phyloP scores from a whole-genome alignment of 2,113 vertebrate species.

The Chaetops frenatus region DNA sequence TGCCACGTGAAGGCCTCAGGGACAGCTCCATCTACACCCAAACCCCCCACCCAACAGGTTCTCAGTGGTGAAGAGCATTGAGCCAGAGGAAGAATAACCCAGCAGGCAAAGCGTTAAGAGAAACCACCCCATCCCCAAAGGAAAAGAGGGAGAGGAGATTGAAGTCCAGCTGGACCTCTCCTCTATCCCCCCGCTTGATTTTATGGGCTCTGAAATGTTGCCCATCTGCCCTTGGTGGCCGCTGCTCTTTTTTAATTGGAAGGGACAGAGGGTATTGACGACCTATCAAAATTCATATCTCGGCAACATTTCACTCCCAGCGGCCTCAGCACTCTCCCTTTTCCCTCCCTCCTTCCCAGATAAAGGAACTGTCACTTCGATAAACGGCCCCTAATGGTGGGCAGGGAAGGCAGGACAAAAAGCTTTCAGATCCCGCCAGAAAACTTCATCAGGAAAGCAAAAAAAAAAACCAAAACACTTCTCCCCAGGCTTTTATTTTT shows the following conservation, averaged over 20 bases:
- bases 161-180: neutral
- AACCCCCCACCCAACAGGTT: neutral
- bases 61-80: neutral
- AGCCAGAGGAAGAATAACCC: neutral
- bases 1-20: neutral
- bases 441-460: neutral
- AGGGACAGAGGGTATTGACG: slow-evolving; percentile 65
- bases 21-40: fast-evolving
- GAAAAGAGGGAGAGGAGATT: neutral
- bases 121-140: neutral
- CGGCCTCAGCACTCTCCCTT: slow-evolving; percentile 54
- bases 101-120: neutral
- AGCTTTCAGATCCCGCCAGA: neutral
- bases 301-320: slow-evolving; percentile 61
- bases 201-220: slow-evolving; percentile 66
- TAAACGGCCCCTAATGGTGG: neutral
- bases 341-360: neutral
- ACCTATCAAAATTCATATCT: slow-evolving; percentile 71
- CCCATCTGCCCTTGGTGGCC: slow-evolving; percentile 44
- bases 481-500: neutral
- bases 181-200: neutral
- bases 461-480: neutral
- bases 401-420: neutral
- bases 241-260: slow-evolving; percentile 67
- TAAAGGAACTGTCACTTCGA: slow-evolving; percentile 36